Evolutionary conservation across 2,113 vertebrate genomes (phyloP).

Genomic region (Pelodiscus sinensis): DNA sequence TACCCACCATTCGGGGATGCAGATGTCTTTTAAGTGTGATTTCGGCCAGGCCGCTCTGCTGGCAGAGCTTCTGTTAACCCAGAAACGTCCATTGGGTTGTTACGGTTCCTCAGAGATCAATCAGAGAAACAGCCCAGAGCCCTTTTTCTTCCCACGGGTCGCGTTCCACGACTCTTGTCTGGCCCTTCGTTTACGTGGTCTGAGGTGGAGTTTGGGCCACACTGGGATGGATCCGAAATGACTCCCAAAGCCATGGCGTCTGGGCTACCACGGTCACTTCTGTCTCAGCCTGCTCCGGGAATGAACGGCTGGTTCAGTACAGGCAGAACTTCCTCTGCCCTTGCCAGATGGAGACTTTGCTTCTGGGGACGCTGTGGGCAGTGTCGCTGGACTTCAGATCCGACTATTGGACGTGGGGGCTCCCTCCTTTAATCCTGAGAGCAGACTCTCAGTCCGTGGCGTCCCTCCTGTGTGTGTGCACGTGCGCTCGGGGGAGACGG

Average conservation of each 20-base stretch:
- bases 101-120: background rate
- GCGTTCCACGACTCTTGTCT: fast-evolving
- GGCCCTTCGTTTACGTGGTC: fast-evolving
- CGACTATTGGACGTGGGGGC: fast-evolving
- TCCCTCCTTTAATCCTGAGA: background rate
- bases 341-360: background rate
- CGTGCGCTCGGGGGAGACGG: background rate
- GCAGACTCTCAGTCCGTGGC: fast-evolving
- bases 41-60: fast-evolving
- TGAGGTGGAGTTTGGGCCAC: fast-evolving
- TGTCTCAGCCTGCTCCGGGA: fast-evolving
- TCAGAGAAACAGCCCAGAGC: fast-evolving
- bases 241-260: background rate
- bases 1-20: background rate
- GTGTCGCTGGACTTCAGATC: fast-evolving
- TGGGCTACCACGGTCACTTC: fast-evolving
- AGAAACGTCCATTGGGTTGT: fast-evolving
- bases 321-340: fast-evolving
- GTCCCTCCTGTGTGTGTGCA: too few species aligned
- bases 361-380: fast-evolving
- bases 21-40: fast-evolving
- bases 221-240: fast-evolving
- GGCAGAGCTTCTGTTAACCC: background rate
- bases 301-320: too few species aligned
- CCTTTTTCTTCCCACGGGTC: background rate